These are phyloP conservation scores for Lasiurus cinereus DNA, from an alignment of 2,113 vertebrate species.

Conservation along the genomic window DNA sequence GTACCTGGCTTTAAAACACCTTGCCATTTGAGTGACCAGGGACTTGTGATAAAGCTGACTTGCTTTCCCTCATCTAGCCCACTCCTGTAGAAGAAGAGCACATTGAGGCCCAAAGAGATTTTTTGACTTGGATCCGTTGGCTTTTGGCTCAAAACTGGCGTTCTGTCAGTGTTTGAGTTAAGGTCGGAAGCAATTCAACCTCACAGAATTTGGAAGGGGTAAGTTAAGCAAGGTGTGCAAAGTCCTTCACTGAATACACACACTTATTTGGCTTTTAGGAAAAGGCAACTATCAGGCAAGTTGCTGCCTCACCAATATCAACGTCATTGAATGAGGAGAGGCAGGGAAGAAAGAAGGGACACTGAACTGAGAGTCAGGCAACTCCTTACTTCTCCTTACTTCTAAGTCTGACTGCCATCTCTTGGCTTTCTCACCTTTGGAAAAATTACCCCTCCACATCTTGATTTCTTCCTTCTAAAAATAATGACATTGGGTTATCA, in stretches of 20 bases:
- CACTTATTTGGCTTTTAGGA: background rate
- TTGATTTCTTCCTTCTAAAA: background rate
- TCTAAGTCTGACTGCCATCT: background rate
- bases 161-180: background rate
- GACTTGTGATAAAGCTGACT: background rate
- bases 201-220: background rate
- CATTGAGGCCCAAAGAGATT: background rate
- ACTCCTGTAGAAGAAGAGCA: background rate
- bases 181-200: background rate
- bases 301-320: background rate
- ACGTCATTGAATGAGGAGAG: background rate
- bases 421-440: background rate
- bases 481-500: background rate
- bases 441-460: background rate
- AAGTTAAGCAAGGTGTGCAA: background rate
- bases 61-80: background rate
- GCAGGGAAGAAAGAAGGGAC: background rate
- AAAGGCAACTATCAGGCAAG: background rate
- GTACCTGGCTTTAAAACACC: background rate
- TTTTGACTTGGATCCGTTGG: background rate
- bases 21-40: background rate
- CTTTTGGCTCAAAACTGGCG: background rate
- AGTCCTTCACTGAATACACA: background rate
- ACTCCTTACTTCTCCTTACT: background rate
- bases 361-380: too few relatives aligned